A percentile compares a stretch with the other conserved stretches of the same genome.
These are phyloP conservation scores for Gadopsis bispinosus DNA, from an alignment of 2,797 vertebrate species.

Conservation along the genomic window DNA sequence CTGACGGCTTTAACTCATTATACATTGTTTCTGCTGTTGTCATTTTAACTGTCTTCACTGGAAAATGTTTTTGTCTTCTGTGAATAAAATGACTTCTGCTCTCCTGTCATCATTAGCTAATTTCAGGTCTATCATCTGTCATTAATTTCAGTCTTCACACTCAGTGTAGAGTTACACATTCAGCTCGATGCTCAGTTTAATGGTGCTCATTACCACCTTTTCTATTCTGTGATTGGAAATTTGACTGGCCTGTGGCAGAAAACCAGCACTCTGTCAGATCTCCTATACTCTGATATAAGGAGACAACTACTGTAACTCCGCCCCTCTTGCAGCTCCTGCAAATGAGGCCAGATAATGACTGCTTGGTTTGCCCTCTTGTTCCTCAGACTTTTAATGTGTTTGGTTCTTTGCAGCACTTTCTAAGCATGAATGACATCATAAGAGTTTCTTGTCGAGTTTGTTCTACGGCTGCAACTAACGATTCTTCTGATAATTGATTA, in stretches of 20 bases:
- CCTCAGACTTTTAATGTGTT: not conserved
- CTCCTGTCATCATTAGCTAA: slow-evolving; percentile 6
- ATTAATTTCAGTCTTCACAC: slow-evolving; percentile 5
- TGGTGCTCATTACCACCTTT: slow-evolving; percentile 29
- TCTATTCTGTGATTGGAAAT: slow-evolving; percentile 16
- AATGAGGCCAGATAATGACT: slow-evolving; percentile 26
- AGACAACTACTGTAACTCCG: not conserved
- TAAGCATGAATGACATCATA: not conserved
- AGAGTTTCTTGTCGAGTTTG: too few relatives aligned
- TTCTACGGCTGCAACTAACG: too few relatives aligned
- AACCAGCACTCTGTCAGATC: slow-evolving; percentile 7
- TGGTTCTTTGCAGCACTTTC: not conserved
- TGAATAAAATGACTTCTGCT: not conserved
- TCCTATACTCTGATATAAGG: slow-evolving; percentile 2
- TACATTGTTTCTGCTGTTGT: not conserved
- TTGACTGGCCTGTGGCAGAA: not conserved
- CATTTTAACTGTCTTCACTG: not conserved
- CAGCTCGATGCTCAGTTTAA: not conserved
- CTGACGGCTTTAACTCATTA: not conserved
- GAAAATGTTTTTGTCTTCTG: slow-evolving; percentile 5
- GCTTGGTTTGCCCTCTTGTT: not conserved
- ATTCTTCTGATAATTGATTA: not conserved
- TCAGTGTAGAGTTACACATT: not conserved
- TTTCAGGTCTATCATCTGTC: not conserved
- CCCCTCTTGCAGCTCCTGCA: slow-evolving; percentile 41